phyloP scores from a whole-genome alignment of 2,888 invertebrate genomes.

The Pyrrhia umbra region DNA sequence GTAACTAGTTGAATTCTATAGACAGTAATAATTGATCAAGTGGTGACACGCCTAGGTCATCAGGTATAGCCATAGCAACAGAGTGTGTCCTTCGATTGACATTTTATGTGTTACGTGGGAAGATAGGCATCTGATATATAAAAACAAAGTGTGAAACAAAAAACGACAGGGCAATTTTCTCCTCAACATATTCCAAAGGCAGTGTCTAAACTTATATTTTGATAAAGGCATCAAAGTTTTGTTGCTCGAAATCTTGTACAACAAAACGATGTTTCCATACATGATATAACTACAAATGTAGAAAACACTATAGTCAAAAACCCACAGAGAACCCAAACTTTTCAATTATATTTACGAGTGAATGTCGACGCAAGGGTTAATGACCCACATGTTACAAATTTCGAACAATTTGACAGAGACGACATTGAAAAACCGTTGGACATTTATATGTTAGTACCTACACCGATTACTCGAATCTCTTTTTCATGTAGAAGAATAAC shows the following conservation, averaged over 20 bases:
- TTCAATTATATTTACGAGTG: not conserved
- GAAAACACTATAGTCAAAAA: not conserved
- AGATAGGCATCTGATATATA: conserved; percentile 4
- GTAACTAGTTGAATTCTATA: conserved; percentile 1
- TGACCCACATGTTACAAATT: not conserved
- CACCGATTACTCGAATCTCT: conserved; percentile 27
- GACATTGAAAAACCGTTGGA: conserved; percentile 5
- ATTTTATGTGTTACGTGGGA: conserved; percentile 20
- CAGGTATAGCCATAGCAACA: not conserved
- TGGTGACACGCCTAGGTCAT: not conserved
- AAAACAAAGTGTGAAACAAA: not conserved
- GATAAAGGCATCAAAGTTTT: too few relatives aligned
- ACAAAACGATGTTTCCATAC: not conserved
- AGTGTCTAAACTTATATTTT: too few relatives aligned
- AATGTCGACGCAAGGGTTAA: not conserved
- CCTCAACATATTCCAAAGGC: too few relatives aligned
- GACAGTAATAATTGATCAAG: conserved; percentile 19
- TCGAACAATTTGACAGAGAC: not conserved
- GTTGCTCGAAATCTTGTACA: too few relatives aligned
- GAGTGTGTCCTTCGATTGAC: conserved; percentile 1
- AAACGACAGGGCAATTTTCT: too few relatives aligned
- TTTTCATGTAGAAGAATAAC: conserved; percentile 59
- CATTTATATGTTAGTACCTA: conserved; percentile 18
- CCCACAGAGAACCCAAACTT: not conserved
- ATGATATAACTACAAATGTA: not conserved